phyloP scores from a whole-genome alignment of 2,888 invertebrate genomes.

The Pseudococcus longispinus region DNA sequence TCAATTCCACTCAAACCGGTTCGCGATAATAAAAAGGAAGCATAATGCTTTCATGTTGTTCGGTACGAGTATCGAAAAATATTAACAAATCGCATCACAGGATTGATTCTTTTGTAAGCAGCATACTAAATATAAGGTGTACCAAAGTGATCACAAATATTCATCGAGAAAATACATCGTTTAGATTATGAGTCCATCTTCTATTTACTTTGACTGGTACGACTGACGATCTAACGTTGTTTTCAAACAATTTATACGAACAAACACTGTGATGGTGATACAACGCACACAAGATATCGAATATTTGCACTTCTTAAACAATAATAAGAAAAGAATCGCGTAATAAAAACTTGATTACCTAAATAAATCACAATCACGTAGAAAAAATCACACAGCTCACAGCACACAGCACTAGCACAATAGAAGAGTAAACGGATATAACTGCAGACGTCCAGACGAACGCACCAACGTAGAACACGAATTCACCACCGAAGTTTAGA shows the following conservation, averaged over 20 bases:
- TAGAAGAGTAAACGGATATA: neutral
- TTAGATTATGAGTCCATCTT: too few relatives aligned
- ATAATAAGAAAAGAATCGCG: neutral
- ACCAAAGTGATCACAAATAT: too few relatives aligned
- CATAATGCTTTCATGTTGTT: neutral
- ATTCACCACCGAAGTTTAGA: neutral
- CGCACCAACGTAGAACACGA: neutral
- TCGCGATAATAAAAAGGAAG: neutral
- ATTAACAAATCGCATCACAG: neutral
- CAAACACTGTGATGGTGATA: too few relatives aligned
- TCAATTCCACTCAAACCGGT: neutral
- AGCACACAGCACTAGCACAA: neutral
- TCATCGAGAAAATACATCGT: too few relatives aligned
- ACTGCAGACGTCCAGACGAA: neutral
- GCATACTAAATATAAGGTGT: neutral
- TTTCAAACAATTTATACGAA: too few relatives aligned
- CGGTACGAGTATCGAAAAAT: neutral
- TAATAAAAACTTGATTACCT: conserved; percentile 3
- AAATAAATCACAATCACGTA: neutral
- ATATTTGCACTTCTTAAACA: neutral
- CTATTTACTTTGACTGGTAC: too few relatives aligned
- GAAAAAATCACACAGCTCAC: neutral
- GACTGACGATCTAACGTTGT: too few relatives aligned
- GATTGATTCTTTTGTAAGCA: neutral
- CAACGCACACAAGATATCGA: neutral